phyloP scores from a whole-genome alignment of 2,797 vertebrate genomes.

The Sebastes vulpes region DNA sequence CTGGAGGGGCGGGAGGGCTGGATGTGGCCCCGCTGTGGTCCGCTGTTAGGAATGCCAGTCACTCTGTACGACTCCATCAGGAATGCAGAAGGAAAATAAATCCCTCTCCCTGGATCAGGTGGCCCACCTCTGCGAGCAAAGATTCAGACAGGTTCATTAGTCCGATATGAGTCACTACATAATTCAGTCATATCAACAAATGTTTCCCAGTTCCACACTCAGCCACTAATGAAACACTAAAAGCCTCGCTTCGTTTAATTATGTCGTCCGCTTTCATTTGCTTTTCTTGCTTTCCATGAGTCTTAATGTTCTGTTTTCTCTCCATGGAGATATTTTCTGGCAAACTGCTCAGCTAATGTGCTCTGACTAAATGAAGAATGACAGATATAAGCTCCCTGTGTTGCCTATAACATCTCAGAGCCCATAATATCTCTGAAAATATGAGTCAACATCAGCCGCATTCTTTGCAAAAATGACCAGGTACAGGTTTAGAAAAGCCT shows the following conservation, averaged over 20 bases:
- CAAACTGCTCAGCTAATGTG: slow-evolving; percentile 19
- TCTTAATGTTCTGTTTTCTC: slow-evolving; percentile 11
- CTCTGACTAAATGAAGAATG: slow-evolving; percentile 25
- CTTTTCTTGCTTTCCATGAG: background rate
- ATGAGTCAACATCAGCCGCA: slow-evolving; percentile 34
- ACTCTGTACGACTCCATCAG: slow-evolving; percentile 93
- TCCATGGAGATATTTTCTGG: background rate
- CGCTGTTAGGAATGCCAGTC: slow-evolving; percentile 84
- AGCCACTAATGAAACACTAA: slow-evolving; percentile 39
- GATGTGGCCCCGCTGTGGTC: slow-evolving; percentile 83
- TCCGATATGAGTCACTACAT: slow-evolving; percentile 41
- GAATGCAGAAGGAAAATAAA: slow-evolving; percentile 79
- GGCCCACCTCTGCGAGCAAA: slow-evolving; percentile 76
- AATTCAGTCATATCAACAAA: slow-evolving; percentile 40
- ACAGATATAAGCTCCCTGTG: slow-evolving; percentile 20
- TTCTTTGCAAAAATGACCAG: slow-evolving; percentile 27
- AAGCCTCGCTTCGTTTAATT: slow-evolving; percentile 10
- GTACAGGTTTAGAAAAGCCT: slow-evolving; percentile 7
- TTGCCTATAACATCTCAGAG: slow-evolving; percentile 11
- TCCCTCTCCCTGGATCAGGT: slow-evolving; percentile 77
- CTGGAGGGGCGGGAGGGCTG: slow-evolving; percentile 80
- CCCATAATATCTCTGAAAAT: background rate
- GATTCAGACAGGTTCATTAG: slow-evolving; percentile 60
- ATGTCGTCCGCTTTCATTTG: slow-evolving; percentile 23
- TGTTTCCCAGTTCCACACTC: slow-evolving; percentile 12